Evolutionary conservation across 2,113 vertebrate genomes (phyloP), one percentile per base, ranked within the genome.

Genomic region (western clawed frog (Xenopus tropicalis)): DNA sequence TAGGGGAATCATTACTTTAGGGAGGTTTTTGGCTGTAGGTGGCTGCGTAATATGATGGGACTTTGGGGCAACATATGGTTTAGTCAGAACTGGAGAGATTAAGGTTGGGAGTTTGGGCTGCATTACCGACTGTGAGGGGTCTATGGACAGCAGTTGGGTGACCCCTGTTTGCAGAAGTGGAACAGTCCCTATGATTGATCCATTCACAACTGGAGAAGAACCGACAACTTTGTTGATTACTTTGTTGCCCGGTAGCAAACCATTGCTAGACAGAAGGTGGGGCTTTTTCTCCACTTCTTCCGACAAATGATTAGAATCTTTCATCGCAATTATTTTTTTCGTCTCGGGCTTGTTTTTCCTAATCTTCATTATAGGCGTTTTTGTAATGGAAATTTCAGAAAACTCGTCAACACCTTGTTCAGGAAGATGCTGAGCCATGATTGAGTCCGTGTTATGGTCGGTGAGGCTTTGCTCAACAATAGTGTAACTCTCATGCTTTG

Each of bases 361-460:
- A 90, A 95, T 96, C 86, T 93, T 97, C 96, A 98, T 98, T 80
- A 99, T 98, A 22, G 97, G 97, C 0, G 94, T 98, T 89, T 98
- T 99, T 76, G 93, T 97, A 78, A 99, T 96, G 46, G 94, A 93
- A 81, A 98, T 98, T 81, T 96, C 97, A 0, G 87, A 85, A 74
- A 90, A 88, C 74, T 88, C 22, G 0, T 87, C 84, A 20, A 83
- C 70, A 64, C 77, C 87, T 77, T 91, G 89, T 0, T 86, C 80
- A 11, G 74, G 79, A 16, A 10, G 17, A 11, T 21, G 17, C 3
- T 61, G 42, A 11, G 11, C 0, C 66, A 54, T 23, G 85, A 66
- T 48, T 8, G 10, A 43, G 9, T 43, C 20, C 1, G 9, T 17
- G 14, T 23, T 22, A 22, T 76, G 65, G 24, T 90, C 87, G 16